Conservation (phyloP, 2,888 invertebrate species). For the Timema podura region DNA sequence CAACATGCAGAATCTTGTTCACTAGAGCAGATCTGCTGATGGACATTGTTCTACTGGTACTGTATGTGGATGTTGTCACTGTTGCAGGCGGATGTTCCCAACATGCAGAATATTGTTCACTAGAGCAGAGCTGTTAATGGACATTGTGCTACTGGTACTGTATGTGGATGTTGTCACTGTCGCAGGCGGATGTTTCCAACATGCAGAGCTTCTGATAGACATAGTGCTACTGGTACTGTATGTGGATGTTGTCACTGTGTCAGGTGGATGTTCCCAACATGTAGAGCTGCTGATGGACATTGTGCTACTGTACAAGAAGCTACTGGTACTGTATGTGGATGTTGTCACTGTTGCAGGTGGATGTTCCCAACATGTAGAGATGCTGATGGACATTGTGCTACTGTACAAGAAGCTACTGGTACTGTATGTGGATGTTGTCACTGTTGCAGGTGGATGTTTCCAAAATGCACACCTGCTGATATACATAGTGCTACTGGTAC, state of each 20-base stretch:
- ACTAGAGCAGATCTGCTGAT: too few relatives aligned
- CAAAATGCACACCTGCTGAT: too few relatives aligned
- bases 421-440: background rate
- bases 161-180: background rate
- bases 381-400: conserved; percentile 75
- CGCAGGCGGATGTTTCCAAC: background rate
- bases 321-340: too few relatives aligned
- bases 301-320: too few relatives aligned
- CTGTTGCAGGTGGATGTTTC: background rate
- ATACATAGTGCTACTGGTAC: background rate
- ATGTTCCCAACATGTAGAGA: conserved; percentile 56
- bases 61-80: background rate
- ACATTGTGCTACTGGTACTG: background rate
- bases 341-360: background rate
- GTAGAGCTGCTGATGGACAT: too few relatives aligned
- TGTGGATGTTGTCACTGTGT: too few relatives aligned
- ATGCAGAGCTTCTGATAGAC: too few relatives aligned
- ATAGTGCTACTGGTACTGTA: too few relatives aligned
- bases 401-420: conserved; percentile 48
- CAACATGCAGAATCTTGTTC: too few relatives aligned
- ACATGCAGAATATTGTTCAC: conserved; percentile 58
- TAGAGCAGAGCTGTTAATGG: conserved; percentile 72
- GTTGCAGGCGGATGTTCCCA: conserved; percentile 37
- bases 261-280: too few relatives aligned
- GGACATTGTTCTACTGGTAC: too few relatives aligned